A percentile compares a stretch with the other conserved stretches of the same genome.
These are phyloP conservation scores for Zygaena filipendulae DNA, from an alignment of 2,888 invertebrate genomes.

Conservation along the genomic window DNA sequence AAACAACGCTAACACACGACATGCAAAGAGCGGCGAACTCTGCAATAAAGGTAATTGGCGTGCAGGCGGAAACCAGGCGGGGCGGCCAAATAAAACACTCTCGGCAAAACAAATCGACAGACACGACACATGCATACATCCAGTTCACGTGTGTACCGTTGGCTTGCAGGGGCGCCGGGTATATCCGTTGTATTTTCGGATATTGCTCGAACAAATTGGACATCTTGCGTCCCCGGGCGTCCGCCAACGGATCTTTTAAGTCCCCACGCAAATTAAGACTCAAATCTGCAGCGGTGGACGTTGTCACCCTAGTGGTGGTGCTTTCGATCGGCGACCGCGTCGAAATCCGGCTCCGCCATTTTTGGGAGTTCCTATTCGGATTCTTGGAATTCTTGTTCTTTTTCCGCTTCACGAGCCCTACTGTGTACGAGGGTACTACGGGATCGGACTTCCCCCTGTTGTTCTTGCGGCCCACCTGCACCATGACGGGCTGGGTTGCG, in stretches of 20 bases:
- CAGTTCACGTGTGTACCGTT: slow-evolving; percentile 47
- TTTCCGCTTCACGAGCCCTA: slow-evolving; percentile 58
- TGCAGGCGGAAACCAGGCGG: slow-evolving; percentile 41
- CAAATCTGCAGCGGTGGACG: slow-evolving; percentile 40
- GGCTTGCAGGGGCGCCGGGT: slow-evolving; percentile 72
- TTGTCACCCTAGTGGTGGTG: slow-evolving; percentile 48
- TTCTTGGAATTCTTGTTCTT: slow-evolving; percentile 69
- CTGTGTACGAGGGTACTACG: slow-evolving; percentile 51
- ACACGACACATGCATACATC: slow-evolving; percentile 40
- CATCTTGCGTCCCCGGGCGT: slow-evolving; percentile 67
- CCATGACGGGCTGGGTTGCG: slow-evolving; percentile 50
- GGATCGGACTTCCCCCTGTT: slow-evolving; percentile 45
- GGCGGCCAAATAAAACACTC: slow-evolving; percentile 32
- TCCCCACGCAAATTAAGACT: slow-evolving; percentile 52
- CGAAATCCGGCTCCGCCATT: slow-evolving; percentile 62
- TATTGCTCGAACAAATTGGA: slow-evolving; percentile 79
- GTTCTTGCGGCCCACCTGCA: slow-evolving; percentile 50
- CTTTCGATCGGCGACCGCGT: slow-evolving; percentile 63
- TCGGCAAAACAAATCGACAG: slow-evolving; percentile 32
- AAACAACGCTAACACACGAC: slow-evolving; percentile 45
- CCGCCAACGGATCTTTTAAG: slow-evolving; percentile 45
- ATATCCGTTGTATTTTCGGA: slow-evolving; percentile 81
- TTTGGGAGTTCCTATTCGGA: slow-evolving; percentile 58
- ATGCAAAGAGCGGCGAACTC: slow-evolving; percentile 44
- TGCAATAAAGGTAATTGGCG: slow-evolving; percentile 46